Base-by-base conservation (phyloP, 2,888 invertebrate species). In the Ypsolopha scabrella region DNA sequence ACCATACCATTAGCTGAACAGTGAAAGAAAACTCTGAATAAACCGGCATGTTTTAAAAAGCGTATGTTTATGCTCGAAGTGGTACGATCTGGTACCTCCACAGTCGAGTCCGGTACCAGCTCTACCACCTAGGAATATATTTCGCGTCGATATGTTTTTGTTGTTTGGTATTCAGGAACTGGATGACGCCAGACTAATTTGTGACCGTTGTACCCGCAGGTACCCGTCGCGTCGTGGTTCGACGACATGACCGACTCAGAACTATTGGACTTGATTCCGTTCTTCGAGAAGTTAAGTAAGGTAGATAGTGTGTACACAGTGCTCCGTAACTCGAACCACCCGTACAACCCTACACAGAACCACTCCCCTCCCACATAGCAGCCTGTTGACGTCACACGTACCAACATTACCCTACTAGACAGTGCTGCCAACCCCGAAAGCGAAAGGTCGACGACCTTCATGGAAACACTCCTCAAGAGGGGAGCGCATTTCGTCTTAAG, bases 151-250 rank as follows among this genome's bases (percentile, higher is more conserved):
- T 24, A 24, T 24, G 24, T 24, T 24, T 24, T 24, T 24, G 24
- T 4, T 24, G 24, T 24, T 24, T 24, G 24, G 24, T 24, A 24
- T 24, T 24, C 4, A 24, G 2, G 24, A 2, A 24, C 24, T 24
- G 2, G 24, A 24, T 24, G 4, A 24, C 24, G 24, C 4, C 24
- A 24, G 24, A 24, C 24, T 24, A 24, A 3, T 24, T 24, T 34
- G n/a, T 35, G 3, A 6, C 10, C n/a, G n/a, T n/a, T 46, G 1
- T 77, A 77, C 1, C 24, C 24, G 24, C 78, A 95, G 94, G 97
- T 99, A 80, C 98, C 99, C 73, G 98, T 99, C 61, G 95, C 96
- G 75, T 98, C 98, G 60, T 99, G 99, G 99, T 99, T 99, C 87
- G 99, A 99, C 87, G 99, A 99, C 87, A 95, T 96, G 91, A 93